Evolutionary conservation across 2,113 vertebrate species (phyloP).

Genomic region (Erythrolamprus reginae): DNA sequence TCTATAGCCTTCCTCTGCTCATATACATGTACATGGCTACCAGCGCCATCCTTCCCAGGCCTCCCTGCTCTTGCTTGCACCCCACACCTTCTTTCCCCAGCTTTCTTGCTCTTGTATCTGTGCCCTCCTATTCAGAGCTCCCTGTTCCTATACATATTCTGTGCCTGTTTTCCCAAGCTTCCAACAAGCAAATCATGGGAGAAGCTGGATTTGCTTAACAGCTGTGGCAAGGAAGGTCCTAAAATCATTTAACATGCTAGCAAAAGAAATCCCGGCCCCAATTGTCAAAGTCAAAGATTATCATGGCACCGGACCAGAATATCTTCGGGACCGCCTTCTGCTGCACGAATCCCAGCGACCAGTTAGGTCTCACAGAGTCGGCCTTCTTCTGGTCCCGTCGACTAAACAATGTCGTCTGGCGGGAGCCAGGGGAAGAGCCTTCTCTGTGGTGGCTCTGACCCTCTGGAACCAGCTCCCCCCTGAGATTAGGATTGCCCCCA

Average conservation of each 20-base stretch:
- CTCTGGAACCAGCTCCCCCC: no score
- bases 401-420: no score
- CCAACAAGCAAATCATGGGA: background rate
- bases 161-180: background rate
- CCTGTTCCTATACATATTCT: background rate
- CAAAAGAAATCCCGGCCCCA: background rate
- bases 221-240: background rate
- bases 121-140: background rate
- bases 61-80: background rate
- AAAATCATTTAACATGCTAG: background rate
- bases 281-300: background rate
- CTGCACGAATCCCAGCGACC: no score
- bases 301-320: no score
- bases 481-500: no score
- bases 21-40: no score
- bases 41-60: background rate
- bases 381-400: no score
- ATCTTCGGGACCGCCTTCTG: no score
- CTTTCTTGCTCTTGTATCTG: background rate
- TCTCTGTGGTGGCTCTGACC: no score
- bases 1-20: background rate
- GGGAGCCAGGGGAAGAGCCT: no score
- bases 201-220: background rate
- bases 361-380: no score
- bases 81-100: background rate